A percentile compares a stretch with the other conserved stretches of the same genome.
Conservation (phyloP, 2,888 invertebrate genomes). For the Schizotus pectinicornis region DNA sequence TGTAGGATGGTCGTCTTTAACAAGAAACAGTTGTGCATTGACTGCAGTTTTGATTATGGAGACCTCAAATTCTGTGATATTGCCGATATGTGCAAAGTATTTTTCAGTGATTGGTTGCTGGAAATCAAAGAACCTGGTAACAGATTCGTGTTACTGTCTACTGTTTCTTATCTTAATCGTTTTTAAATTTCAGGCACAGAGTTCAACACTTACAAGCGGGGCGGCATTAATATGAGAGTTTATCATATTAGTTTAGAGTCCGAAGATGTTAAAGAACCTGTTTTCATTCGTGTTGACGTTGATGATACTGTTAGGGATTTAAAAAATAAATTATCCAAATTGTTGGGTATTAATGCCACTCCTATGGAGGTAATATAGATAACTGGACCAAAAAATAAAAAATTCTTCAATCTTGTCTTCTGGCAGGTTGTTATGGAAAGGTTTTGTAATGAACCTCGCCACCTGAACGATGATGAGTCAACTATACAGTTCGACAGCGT, state of each 20-base stretch:
- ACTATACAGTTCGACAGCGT: conserved; percentile 51
- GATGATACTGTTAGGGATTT: conserved; percentile 65
- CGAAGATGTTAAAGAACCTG: conserved; percentile 68
- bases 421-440: conserved; percentile 42
- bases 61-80: conserved; percentile 60
- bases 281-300: conserved; percentile 65
- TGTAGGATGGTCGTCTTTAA: conserved; percentile 77
- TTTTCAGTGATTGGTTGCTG: conserved; percentile 67
- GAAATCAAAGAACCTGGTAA: conserved; percentile 68
- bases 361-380: conserved; percentile 49
- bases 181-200: conserved; percentile 44
- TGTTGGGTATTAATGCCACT: conserved; percentile 57
- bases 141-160: conserved; percentile 8
- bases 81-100: conserved; percentile 57
- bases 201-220: conserved; percentile 69
- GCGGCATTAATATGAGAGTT: conserved; percentile 67
- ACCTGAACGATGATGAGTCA: conserved; percentile 56
- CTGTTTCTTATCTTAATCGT: too few species aligned
- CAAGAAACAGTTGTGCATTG: conserved; percentile 67
- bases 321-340: conserved; percentile 63
- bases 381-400: too few species aligned
- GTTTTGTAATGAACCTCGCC: conserved; percentile 53
- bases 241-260: conserved; percentile 67
- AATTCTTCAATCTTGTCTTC: not conserved
- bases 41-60: conserved; percentile 71